phyloP scores from a whole-genome alignment of 2,113 vertebrate genomes.

The Chascanopsetta lugubris region DNA sequence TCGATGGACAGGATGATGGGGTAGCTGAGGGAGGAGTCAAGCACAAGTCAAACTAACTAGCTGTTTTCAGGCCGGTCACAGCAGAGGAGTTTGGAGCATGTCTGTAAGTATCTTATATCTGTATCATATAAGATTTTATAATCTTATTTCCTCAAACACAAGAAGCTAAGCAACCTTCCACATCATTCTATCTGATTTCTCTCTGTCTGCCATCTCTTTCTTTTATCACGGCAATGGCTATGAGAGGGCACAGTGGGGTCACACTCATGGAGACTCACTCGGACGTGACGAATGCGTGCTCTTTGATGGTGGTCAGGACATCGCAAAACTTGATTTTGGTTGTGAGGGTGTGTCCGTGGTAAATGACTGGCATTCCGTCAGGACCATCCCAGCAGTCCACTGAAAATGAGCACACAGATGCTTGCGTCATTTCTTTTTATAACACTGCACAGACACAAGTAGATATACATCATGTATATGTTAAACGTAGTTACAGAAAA shows the following conservation, averaged over 20 bases:
- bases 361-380: conserved; percentile 97
- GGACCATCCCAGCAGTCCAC: conserved; percentile 99
- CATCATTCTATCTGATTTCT: conserved; percentile 12
- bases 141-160: not conserved
- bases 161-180: not conserved
- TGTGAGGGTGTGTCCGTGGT: conserved; percentile 97
- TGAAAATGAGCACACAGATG: conserved; percentile 69
- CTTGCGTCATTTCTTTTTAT: not conserved
- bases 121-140: no score
- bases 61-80: not conserved
- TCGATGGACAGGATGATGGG: conserved; percentile 97
- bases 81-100: no score
- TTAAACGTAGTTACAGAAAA: not conserved
- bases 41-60: not conserved
- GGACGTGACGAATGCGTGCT: conserved; percentile 95
- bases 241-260: conserved; percentile 11
- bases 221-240: not conserved
- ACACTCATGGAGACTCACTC: conserved; percentile 86
- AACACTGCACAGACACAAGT: not conserved
- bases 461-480: not conserved
- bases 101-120: not conserved
- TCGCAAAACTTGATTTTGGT: conserved; percentile 98
- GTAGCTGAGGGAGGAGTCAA: conserved; percentile 77
- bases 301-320: conserved; percentile 94
- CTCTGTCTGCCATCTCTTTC: not conserved